Conservation (phyloP, 2,113 vertebrate genomes). For the Alosa alosa region DNA sequence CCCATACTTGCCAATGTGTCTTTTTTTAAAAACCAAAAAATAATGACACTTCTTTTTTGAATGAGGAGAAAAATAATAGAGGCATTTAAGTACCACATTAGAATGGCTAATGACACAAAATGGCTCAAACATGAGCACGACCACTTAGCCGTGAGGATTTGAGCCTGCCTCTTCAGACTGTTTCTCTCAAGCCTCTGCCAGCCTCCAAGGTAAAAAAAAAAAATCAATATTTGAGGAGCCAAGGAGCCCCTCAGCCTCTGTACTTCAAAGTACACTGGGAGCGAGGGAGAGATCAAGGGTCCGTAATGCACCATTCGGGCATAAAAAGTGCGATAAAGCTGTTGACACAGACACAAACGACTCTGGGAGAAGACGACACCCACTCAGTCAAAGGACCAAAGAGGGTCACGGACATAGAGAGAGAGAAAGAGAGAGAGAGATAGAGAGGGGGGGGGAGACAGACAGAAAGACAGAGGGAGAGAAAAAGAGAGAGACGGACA, state of each 20-base stretch:
- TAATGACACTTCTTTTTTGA: too few species aligned
- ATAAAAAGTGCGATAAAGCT: neutral
- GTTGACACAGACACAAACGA: neutral
- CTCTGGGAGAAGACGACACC: neutral
- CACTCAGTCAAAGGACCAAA: neutral
- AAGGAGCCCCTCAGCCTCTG: constrained; percentile 48
- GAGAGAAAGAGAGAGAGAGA: neutral
- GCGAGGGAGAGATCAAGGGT: constrained; percentile 53
- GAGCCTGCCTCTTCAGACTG: neutral
- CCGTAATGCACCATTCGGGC: constrained; percentile 46
- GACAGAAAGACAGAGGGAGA: neutral
- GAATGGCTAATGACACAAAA: neutral
- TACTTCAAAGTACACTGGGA: constrained; percentile 64
- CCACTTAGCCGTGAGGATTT: neutral
- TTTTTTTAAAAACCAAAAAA: too few species aligned
- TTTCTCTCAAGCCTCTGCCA: neutral
- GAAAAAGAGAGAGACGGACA: neutral
- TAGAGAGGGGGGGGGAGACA: neutral
- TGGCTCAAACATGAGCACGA: neutral
- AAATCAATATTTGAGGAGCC: constrained; percentile 73
- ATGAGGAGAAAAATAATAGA: too few species aligned
- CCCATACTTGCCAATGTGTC: too few species aligned
- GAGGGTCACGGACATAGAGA: neutral
- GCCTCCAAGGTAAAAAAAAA: constrained; percentile 37
- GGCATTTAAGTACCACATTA: neutral